These are phyloP conservation scores for Phenacoccus solenopsis DNA, from an alignment of 1,140 invertebrate species.

Conservation along the genomic window DNA sequence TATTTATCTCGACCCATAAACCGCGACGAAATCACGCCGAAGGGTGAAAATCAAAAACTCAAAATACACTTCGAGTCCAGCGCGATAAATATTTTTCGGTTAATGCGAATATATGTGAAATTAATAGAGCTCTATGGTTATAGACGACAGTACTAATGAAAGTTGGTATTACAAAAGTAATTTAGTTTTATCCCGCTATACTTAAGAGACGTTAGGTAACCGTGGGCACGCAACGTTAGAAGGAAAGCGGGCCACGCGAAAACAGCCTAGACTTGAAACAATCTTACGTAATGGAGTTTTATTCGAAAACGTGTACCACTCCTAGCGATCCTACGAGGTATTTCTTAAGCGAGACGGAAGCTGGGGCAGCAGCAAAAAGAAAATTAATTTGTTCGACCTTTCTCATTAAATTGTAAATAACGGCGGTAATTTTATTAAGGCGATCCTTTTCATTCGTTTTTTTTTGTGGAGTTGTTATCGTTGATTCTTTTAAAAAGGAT, in stretches of 20 bases:
- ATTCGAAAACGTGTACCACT: not conserved
- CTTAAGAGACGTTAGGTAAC: not conserved
- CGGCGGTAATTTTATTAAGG: not conserved
- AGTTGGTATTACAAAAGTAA: not conserved
- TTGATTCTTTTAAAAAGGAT: not conserved
- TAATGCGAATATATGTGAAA: not conserved
- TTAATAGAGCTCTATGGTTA: not conserved
- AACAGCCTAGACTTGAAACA: not conserved
- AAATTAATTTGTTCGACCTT: slow-evolving; percentile 3
- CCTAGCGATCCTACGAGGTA: not conserved
- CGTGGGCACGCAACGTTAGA: not conserved
- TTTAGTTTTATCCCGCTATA: not conserved
- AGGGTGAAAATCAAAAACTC: no score
- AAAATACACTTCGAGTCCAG: no score
- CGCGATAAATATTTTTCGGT: not conserved
- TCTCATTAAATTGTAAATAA: slow-evolving; percentile 3
- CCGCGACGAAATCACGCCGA: no score
- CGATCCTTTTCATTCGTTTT: not conserved
- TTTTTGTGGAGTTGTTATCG: not conserved
- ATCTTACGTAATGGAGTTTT: not conserved
- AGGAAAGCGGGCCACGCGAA: not conserved
- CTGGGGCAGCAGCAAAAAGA: not conserved
- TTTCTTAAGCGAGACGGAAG: no score
- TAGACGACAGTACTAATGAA: not conserved
- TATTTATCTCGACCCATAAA: no score